phyloP scores from a whole-genome alignment of 2,888 invertebrate genomes.

The Anticlea derivata region DNA sequence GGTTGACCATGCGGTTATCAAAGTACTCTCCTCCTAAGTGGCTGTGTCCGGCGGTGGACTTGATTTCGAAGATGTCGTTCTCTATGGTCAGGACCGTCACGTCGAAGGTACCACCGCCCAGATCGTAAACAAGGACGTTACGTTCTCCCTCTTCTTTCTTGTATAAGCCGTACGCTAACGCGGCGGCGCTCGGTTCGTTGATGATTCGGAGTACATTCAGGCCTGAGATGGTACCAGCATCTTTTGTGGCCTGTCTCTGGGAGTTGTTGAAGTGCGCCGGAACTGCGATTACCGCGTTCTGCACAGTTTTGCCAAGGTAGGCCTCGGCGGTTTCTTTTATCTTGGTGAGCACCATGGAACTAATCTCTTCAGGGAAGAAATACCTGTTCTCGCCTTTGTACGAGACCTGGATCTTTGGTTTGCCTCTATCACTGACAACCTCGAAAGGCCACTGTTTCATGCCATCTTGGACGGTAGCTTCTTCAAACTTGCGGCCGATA shows the following conservation, averaged over 20 bases:
- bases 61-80: conserved; percentile 96
- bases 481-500: conserved; percentile 95
- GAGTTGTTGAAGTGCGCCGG: conserved; percentile 97
- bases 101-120: conserved; percentile 97
- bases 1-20: conserved; percentile 95
- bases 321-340: conserved; percentile 97
- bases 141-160: conserved; percentile 92
- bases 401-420: conserved; percentile 91
- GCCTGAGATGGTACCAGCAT: conserved; percentile 95
- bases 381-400: conserved; percentile 95
- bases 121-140: conserved; percentile 91
- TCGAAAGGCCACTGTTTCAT: conserved; percentile 98
- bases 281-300: conserved; percentile 95
- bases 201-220: conserved; percentile 95
- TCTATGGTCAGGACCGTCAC: conserved; percentile 97
- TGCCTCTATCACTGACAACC: conserved; percentile 90
- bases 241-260: conserved; percentile 96
- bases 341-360: conserved; percentile 95
- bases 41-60: conserved; percentile 97
- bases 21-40: conserved; percentile 97
- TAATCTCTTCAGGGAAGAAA: conserved; percentile 96
- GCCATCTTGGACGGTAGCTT: conserved; percentile 95
- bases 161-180: conserved; percentile 95
- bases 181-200: conserved; percentile 96
- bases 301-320: conserved; percentile 92